Conservation (phyloP, 2,113 vertebrate genomes). For the Tupaia tana region DNA sequence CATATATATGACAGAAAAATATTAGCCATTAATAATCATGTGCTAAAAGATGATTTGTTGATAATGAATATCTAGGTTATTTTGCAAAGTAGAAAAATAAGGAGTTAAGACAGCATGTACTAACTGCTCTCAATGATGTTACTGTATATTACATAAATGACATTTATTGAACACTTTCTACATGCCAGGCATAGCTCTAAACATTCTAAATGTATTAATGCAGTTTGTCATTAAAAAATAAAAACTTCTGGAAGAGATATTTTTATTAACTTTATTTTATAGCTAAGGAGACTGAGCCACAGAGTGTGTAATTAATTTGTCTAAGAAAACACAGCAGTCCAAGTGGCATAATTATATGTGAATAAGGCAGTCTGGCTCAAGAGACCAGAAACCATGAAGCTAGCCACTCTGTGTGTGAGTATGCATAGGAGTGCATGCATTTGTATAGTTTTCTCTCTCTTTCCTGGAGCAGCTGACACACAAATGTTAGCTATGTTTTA, state of each 20-base stretch:
- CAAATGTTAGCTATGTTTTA: background rate
- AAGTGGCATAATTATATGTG: background rate
- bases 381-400: background rate
- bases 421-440: background rate
- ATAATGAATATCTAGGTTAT: background rate
- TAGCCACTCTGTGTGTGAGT: too few relatives aligned
- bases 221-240: background rate
- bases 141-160: background rate
- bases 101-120: background rate
- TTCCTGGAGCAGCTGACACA: background rate
- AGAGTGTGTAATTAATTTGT: background rate
- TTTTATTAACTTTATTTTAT: background rate
- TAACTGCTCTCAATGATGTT: background rate
- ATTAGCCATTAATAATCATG: background rate
- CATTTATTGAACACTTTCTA: conserved; percentile 14
- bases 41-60: background rate
- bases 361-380: background rate
- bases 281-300: background rate
- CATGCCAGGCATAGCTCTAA: background rate
- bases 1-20: background rate
- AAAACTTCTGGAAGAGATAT: background rate
- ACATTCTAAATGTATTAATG: conserved; percentile 15
- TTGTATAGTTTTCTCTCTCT: background rate
- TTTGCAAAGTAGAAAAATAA: background rate
- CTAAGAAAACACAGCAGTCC: background rate